Conservation (phyloP, 2,113 vertebrate genomes). For the Pituophis catenifer region DNA sequence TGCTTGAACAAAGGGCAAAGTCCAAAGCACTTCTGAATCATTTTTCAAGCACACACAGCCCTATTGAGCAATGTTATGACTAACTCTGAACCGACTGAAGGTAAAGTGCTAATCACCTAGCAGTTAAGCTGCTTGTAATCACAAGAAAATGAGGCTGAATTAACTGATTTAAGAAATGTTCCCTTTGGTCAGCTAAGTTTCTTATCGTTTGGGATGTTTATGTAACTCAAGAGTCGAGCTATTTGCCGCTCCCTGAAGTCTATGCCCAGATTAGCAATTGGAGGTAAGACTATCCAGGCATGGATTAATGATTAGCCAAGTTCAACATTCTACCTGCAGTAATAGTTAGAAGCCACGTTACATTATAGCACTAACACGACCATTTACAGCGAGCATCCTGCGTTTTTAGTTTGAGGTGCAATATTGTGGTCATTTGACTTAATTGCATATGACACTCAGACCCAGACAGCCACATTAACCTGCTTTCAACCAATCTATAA, state of each 20-base stretch:
- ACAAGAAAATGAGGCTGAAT: slow-evolving; percentile 15
- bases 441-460: not conserved
- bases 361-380: not conserved
- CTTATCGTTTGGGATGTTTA: not conserved
- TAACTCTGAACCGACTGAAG: slow-evolving; percentile 19
- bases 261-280: not conserved
- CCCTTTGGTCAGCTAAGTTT: accelerated
- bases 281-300: not conserved
- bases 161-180: not conserved
- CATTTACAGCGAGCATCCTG: not conserved
- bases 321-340: too few species aligned
- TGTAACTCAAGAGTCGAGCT: not conserved
- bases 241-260: not conserved
- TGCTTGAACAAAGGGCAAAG: not conserved
- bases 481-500: not conserved
- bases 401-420: not conserved
- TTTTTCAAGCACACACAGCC: not conserved
- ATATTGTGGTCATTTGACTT: not conserved
- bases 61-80: slow-evolving; percentile 27
- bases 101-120: slow-evolving; percentile 11
- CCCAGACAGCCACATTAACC: not conserved
- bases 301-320: slow-evolving; percentile 8
- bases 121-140: slow-evolving; percentile 10
- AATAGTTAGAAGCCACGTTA: not conserved
- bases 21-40: slow-evolving; percentile 15